Conservation (phyloP, 2,888 invertebrate species). For the Drosophila affinis region DNA sequence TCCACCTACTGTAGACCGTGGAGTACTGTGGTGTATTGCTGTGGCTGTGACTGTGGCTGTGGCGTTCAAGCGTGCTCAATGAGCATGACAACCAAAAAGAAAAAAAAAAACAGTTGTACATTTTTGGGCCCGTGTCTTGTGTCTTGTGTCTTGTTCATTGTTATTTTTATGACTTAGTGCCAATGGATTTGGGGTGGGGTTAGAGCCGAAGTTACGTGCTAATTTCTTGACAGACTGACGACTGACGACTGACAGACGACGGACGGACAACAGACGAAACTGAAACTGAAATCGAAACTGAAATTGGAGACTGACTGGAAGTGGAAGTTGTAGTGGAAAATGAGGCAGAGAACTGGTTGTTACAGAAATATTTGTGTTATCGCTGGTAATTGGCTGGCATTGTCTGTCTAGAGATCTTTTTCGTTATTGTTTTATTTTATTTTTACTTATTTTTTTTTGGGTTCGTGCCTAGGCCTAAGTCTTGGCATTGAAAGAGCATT, state of each 20-base stretch:
- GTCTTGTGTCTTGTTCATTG: conserved; percentile 63
- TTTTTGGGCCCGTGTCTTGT: conserved; percentile 51
- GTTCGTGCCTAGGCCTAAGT: conserved; percentile 14
- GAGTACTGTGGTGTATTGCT: not conserved
- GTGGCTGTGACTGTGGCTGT: too few relatives aligned
- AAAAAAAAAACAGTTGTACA: conserved; percentile 50
- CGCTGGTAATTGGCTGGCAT: conserved; percentile 72
- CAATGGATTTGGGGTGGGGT: conserved; percentile 14
- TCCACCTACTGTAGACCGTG: not conserved
- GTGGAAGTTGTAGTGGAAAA: not conserved
- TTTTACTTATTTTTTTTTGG: conserved; percentile 9
- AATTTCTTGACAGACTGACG: conserved; percentile 31
- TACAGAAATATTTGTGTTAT: conserved; percentile 68
- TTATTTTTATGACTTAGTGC: conserved; percentile 66
- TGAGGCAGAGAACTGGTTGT: conserved; percentile 59
- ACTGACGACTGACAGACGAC: conserved; percentile 3
- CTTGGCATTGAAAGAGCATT: conserved; percentile 36
- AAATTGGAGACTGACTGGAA: not conserved
- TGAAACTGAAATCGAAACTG: conserved; percentile 30
- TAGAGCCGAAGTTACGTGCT: conserved; percentile 38
- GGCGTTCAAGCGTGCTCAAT: conserved; percentile 57
- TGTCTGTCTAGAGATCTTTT: conserved; percentile 41
- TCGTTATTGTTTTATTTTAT: conserved; percentile 3
- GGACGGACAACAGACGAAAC: not conserved
- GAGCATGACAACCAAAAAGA: conserved; percentile 63